A percentile compares a stretch with the other conserved stretches of the same genome.
These are phyloP conservation scores for Synergus itoensis DNA, from an alignment of 2,888 invertebrate genomes.

Conservation along the genomic window DNA sequence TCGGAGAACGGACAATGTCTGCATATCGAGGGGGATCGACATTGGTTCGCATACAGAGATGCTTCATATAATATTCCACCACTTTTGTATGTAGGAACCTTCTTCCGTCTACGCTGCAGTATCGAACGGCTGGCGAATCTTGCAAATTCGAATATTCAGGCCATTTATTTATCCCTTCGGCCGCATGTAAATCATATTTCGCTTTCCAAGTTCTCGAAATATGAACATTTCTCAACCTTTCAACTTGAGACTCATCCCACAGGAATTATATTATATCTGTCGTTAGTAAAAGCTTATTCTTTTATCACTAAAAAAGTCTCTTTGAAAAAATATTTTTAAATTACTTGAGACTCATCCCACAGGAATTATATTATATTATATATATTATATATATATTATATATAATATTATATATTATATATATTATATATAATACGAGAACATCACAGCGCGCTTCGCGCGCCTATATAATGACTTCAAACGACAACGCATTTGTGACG, in stretches of 20 bases:
- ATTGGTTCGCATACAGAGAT: slow-evolving; percentile 65
- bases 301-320: too few relatives aligned
- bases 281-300: too few relatives aligned
- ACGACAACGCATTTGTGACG: too few relatives aligned
- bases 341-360: too few relatives aligned
- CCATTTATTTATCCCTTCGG: slow-evolving; percentile 17
- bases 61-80: slow-evolving; percentile 61
- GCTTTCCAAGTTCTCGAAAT: not conserved
- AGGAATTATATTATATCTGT: too few relatives aligned
- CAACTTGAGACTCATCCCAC: not conserved
- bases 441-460: too few relatives aligned
- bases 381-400: too few relatives aligned
- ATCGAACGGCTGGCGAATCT: slow-evolving; percentile 52
- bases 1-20: slow-evolving; percentile 62
- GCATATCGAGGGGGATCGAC: slow-evolving; percentile 67
- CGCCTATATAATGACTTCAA: too few relatives aligned
- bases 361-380: too few relatives aligned
- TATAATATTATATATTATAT: too few relatives aligned
- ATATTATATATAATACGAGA: too few relatives aligned
- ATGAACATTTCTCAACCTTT: not conserved
- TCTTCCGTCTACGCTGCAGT: slow-evolving; percentile 53
- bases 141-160: slow-evolving; percentile 47
- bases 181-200: slow-evolving; percentile 21
- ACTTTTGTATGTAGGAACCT: slow-evolving; percentile 49
- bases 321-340: too few relatives aligned